Evolutionary conservation across 2,797 vertebrate genomes (phyloP).

Genomic region (Pteronotus mesoamericanus): DNA sequence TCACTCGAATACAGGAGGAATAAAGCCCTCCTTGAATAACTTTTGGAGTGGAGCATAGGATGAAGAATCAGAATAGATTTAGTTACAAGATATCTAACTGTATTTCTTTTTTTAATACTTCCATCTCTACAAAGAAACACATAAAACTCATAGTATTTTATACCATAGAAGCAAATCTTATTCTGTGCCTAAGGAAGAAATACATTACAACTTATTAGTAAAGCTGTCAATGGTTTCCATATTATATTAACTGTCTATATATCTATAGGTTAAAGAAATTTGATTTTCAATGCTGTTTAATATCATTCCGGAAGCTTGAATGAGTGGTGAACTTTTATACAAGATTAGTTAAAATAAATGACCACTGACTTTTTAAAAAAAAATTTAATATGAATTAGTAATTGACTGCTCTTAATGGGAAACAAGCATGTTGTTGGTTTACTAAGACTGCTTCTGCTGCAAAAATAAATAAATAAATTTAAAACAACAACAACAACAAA

Average conservation of each 20-base stretch:
- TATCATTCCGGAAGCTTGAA: neutral
- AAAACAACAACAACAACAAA: no score
- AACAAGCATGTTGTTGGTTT: neutral
- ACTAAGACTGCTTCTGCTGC: neutral
- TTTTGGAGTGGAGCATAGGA: neutral
- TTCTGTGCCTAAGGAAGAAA: neutral
- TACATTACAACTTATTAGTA: neutral
- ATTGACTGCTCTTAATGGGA: neutral
- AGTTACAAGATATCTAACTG: neutral
- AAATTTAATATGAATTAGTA: neutral
- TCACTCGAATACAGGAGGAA: neutral
- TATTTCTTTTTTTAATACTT: neutral
- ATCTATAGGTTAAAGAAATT: neutral
- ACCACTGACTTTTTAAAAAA: neutral
- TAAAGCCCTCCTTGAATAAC: neutral
- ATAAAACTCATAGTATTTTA: neutral
- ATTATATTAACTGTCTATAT: neutral
- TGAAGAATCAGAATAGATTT: neutral
- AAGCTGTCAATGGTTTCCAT: neutral
- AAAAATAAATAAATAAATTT: no score
- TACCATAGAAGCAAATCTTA: neutral
- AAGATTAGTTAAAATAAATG: neutral
- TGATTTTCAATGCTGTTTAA: neutral
- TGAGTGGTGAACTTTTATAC: neutral
- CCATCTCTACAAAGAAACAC: neutral